These are phyloP conservation scores for Nautilus pompilius DNA, from an alignment of 1,140 invertebrate genomes.

Conservation along the genomic window DNA sequence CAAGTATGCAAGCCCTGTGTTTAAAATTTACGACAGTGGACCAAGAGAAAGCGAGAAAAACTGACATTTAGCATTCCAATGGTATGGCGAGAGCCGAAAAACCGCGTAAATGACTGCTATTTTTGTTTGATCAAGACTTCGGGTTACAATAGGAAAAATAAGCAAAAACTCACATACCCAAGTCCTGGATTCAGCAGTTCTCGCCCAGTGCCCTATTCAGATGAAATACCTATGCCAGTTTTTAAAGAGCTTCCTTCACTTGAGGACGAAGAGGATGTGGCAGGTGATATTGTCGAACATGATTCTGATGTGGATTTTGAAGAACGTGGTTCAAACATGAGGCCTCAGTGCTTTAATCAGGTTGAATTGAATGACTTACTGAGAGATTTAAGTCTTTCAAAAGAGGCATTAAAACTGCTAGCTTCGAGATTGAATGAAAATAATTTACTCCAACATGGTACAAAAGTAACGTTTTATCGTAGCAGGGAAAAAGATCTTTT, in stretches of 20 bases:
- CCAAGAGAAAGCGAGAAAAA: not conserved
- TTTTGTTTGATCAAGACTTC: not conserved
- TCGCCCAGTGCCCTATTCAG: not conserved
- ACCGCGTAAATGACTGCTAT: not conserved
- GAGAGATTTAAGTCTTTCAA: not conserved
- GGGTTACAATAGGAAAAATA: not conserved
- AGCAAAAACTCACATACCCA: not conserved
- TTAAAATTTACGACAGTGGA: not conserved
- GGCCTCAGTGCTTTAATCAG: not conserved
- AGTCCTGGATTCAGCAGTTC: not conserved
- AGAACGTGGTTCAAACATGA: no score
- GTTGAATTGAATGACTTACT: not conserved
- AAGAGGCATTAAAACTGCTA: not conserved
- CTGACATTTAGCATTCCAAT: not conserved
- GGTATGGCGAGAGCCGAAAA: not conserved
- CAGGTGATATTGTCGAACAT: not conserved
- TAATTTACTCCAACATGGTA: no score
- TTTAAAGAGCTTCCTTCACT: not conserved
- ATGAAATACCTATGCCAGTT: not conserved
- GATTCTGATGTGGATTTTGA: not conserved
- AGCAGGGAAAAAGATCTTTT: not conserved
- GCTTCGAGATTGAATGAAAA: not conserved
- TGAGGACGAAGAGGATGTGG: not conserved
- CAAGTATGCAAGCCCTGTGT: not conserved
- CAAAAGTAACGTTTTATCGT: no score